These are phyloP conservation scores for Orientallactaga sibirica DNA, from an alignment of 2,797 vertebrate species.

Conservation along the genomic window DNA sequence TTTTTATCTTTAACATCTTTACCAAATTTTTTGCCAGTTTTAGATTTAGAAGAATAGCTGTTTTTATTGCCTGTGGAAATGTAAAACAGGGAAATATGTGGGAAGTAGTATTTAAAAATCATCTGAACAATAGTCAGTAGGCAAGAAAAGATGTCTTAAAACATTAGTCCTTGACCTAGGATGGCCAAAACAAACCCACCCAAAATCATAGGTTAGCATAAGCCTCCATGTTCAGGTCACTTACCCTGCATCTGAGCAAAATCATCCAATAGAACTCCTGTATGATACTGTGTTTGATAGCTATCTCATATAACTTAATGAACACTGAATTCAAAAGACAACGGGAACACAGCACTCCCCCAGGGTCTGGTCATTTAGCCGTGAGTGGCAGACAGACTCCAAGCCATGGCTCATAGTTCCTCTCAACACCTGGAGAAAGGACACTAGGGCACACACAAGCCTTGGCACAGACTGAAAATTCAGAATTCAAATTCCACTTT, in stretches of 20 bases:
- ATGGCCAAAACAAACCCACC: not conserved
- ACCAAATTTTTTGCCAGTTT: conserved; percentile 80
- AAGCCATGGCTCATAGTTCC: not conserved
- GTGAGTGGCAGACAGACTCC: not conserved
- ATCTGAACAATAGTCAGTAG: conserved; percentile 55
- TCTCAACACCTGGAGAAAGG: not conserved
- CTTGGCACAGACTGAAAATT: not conserved
- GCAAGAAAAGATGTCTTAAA: not conserved
- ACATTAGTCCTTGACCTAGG: not conserved
- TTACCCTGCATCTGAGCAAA: too few relatives aligned
- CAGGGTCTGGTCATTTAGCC: not conserved
- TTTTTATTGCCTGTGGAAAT: conserved; percentile 84
- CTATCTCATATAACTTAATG: not conserved
- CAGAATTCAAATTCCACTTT: not conserved
- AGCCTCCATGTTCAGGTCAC: not conserved
- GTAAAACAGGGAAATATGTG: conserved; percentile 88
- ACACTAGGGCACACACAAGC: not conserved
- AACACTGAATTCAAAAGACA: not conserved
- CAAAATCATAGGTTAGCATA: not conserved
- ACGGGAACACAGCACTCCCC: not conserved
- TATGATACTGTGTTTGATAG: not conserved
- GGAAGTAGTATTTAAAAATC: conserved; percentile 80
- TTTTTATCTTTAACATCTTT: conserved; percentile 84
- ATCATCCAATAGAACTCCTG: not conserved
- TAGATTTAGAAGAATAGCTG: conserved; percentile 84